phyloP scores from a whole-genome alignment of 2,797 vertebrate genomes.

The Choloepus didactylus region DNA sequence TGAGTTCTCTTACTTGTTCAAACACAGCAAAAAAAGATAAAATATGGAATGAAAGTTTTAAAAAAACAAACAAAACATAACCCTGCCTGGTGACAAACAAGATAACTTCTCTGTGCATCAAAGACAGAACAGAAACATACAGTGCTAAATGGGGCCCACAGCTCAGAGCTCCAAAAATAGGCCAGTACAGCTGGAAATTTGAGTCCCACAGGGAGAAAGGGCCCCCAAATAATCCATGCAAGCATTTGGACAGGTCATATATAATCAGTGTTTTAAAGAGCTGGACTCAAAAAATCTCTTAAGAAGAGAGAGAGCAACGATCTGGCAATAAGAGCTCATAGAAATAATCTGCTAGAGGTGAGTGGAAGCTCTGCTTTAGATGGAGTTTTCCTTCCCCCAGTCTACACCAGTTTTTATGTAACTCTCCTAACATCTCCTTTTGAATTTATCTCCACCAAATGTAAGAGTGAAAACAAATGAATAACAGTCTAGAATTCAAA shows the following conservation, averaged over 20 bases:
- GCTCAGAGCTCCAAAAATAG: not conserved
- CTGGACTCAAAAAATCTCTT: not conserved
- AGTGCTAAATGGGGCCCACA: not conserved
- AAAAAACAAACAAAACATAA: not conserved
- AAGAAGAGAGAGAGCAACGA: not conserved
- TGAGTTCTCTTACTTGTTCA: not conserved
- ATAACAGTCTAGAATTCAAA: not conserved
- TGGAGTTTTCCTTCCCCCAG: not conserved
- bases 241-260: not conserved
- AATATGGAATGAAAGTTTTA: not conserved
- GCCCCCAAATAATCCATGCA: not conserved
- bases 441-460: not conserved
- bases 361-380: not conserved
- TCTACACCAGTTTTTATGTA: not conserved
- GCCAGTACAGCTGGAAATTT: not conserved
- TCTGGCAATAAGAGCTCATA: not conserved
- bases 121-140: not conserved
- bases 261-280: not conserved
- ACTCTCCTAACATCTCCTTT: not conserved
- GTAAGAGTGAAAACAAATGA: not conserved
- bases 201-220: not conserved
- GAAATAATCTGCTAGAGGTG: not conserved
- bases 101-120: not conserved
- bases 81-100: not conserved
- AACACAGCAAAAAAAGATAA: constrained; percentile 11